These are phyloP conservation scores for Lepidurus arcticus DNA, from an alignment of 1,140 invertebrate species.

Conservation along the genomic window DNA sequence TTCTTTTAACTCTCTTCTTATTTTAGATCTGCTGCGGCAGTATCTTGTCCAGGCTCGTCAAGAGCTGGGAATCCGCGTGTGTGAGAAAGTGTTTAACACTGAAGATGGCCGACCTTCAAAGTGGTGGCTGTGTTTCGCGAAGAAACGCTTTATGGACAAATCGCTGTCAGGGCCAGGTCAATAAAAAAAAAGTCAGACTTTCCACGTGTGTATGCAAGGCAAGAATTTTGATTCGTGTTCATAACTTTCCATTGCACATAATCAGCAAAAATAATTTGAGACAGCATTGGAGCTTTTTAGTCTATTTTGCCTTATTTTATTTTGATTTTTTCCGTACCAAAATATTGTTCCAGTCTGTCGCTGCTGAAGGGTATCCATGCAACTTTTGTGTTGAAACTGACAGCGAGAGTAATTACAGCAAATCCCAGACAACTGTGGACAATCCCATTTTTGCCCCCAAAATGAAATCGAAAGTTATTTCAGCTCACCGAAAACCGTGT, in stretches of 20 bases:
- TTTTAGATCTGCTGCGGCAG: slow-evolving; percentile 79
- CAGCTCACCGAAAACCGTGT: not conserved
- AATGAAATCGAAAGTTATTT: not conserved
- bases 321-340: not conserved
- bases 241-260: slow-evolving; percentile 3
- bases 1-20: slow-evolving; percentile 32
- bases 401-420: not conserved
- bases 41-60: slow-evolving; percentile 93
- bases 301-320: not conserved
- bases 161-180: slow-evolving; percentile 62
- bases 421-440: not conserved
- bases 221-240: not conserved
- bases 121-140: slow-evolving; percentile 99
- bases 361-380: not conserved
- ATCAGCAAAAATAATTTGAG: not conserved
- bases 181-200: not conserved
- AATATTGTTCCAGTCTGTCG: slow-evolving; percentile 14
- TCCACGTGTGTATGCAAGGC: slow-evolving; percentile 13
- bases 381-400: not conserved
- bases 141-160: slow-evolving; percentile 99
- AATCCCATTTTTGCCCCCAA: not conserved
- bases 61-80: slow-evolving; percentile 83
- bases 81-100: slow-evolving; percentile 83
- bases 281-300: slow-evolving; percentile 11
- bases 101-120: slow-evolving; percentile 93